Conservation (phyloP, 2,113 vertebrate genomes). For the Jacana jacana region DNA sequence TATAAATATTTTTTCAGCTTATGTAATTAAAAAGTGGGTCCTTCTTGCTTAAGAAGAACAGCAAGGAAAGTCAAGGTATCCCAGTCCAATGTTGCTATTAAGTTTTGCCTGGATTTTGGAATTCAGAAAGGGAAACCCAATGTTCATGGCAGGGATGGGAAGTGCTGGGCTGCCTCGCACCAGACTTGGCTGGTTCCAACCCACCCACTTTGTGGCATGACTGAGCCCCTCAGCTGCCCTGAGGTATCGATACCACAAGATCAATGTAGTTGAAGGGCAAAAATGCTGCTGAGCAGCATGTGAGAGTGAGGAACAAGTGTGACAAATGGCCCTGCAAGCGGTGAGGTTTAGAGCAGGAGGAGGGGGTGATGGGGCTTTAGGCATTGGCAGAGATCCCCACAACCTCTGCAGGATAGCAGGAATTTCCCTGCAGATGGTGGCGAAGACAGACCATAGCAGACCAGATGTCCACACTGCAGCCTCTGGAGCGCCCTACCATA, state of each 20-base stretch:
- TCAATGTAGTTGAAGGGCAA: background rate
- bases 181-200: accelerated
- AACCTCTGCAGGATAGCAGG: background rate
- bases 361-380: too few species aligned
- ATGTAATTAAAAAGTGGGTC: background rate
- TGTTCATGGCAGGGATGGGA: accelerated
- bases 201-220: accelerated
- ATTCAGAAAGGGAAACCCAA: background rate
- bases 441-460: background rate
- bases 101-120: background rate
- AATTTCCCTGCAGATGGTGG: background rate
- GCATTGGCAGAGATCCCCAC: accelerated
- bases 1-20: background rate
- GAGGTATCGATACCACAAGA: too few species aligned
- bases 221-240: background rate
- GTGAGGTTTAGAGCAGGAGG: background rate
- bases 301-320: background rate
- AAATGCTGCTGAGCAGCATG: background rate
- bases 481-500: background rate
- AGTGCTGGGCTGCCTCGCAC: accelerated
- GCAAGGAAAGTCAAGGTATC: background rate
- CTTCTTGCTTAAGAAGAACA: background rate
- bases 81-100: background rate
- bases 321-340: background rate
- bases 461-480: accelerated